These are phyloP conservation scores for Flexamia atlantica DNA, from an alignment of 2,888 invertebrate genomes.

Conservation along the genomic window DNA sequence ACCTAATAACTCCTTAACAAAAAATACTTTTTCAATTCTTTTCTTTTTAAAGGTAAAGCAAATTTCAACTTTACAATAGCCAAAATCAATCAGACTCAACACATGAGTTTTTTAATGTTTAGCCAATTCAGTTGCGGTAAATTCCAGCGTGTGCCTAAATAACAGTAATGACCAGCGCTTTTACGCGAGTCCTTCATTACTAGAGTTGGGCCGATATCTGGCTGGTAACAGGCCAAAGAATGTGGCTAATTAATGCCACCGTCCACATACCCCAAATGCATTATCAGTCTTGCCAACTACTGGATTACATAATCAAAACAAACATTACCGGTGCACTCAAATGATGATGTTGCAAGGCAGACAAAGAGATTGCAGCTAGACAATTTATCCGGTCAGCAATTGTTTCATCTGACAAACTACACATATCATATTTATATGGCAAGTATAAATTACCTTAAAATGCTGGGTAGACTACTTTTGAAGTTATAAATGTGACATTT, in stretches of 20 bases:
- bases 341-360: background rate
- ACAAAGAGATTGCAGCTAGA: constrained; percentile 12
- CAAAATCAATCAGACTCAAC: too few species aligned
- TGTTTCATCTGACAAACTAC: background rate
- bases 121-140: too few species aligned
- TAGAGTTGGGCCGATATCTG: constrained; percentile 18
- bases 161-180: background rate
- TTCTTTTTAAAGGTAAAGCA: too few species aligned
- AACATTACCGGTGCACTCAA: constrained; percentile 32
- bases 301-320: constrained; percentile 38
- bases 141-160: too few species aligned
- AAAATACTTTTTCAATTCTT: too few species aligned
- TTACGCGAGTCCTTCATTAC: background rate
- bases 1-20: too few species aligned
- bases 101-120: too few species aligned
- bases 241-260: constrained; percentile 26
- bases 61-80: too few species aligned
- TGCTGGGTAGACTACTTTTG: too few species aligned
- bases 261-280: constrained; percentile 42
- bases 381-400: background rate
- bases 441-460: too few species aligned
- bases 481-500: too few species aligned
- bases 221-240: constrained; percentile 9
- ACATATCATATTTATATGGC: background rate
- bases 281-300: constrained; percentile 32